These are phyloP conservation scores for Numenius arquata DNA, from an alignment of 2,113 vertebrate genomes.

Conservation along the genomic window DNA sequence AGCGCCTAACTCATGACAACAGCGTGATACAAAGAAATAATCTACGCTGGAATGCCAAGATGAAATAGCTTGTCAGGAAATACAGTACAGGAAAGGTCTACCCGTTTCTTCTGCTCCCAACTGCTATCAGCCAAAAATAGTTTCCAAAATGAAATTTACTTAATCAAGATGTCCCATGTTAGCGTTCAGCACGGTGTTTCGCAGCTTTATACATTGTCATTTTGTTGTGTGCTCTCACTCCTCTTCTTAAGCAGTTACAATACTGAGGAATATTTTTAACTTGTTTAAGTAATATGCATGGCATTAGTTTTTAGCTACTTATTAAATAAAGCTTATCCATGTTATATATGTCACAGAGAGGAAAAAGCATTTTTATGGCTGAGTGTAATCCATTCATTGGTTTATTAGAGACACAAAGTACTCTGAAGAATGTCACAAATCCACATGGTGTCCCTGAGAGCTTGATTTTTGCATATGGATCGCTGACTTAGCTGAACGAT, in stretches of 20 bases:
- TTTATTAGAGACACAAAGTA: slow-evolving; percentile 67
- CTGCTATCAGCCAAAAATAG: neutral
- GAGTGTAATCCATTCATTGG: slow-evolving; percentile 66
- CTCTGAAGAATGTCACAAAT: slow-evolving; percentile 74
- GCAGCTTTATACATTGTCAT: neutral
- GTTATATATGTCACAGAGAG: neutral
- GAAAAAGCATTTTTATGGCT: neutral
- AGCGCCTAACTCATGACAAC: slow-evolving; percentile 21
- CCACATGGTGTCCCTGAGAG: slow-evolving; percentile 64
- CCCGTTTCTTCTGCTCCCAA: neutral
- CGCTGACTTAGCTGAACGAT: slow-evolving; percentile 74
- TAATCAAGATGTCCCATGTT: neutral
- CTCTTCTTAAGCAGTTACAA: neutral
- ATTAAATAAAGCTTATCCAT: slow-evolving; percentile 28
- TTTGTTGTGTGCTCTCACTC: neutral
- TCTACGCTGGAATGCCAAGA: slow-evolving; percentile 7
- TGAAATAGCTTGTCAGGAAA: slow-evolving; percentile 25
- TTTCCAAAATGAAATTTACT: neutral
- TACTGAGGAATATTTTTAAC: neutral
- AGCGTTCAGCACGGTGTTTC: neutral
- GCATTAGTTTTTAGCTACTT: slow-evolving; percentile 8
- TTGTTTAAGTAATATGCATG: neutral
- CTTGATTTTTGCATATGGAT: slow-evolving; percentile 75
- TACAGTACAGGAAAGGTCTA: neutral
- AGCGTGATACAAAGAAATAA: slow-evolving; percentile 3